Conservation (phyloP, 2,888 invertebrate species). For the Pegoplata infirma region DNA sequence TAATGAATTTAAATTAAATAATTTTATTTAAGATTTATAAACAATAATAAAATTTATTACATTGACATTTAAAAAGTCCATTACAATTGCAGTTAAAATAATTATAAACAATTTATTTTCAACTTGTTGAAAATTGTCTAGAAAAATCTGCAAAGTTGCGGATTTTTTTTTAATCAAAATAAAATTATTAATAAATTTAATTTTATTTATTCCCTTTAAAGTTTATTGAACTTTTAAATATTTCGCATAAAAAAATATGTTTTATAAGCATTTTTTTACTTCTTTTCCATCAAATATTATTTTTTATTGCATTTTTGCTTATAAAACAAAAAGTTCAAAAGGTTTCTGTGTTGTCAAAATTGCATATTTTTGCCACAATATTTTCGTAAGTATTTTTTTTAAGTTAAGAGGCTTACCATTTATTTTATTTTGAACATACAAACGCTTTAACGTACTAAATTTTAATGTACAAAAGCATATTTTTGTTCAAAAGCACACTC, state of each 20-base stretch:
- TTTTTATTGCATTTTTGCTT: constrained; percentile 2
- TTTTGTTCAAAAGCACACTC: constrained; percentile 1
- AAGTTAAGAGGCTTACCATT: not conserved
- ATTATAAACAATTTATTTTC: constrained; percentile 18
- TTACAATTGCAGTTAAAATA: constrained; percentile 20
- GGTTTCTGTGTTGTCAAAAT: constrained; percentile 35
- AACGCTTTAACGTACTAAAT: not conserved
- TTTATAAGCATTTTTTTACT: not conserved
- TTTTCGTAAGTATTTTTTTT: not conserved
- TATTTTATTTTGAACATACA: not conserved
- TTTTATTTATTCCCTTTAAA: constrained; percentile 18
- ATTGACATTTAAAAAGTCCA: constrained; percentile 43
- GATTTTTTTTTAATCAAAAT: not conserved
- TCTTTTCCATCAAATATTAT: constrained; percentile 17
- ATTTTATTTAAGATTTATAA: not conserved
- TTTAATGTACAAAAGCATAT: not conserved
- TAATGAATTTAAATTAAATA: not conserved
- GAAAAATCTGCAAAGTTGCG: not conserved
- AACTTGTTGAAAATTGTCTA: constrained; percentile 1
- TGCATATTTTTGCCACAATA: not conserved
- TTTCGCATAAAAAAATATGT: not conserved
- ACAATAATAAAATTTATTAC: constrained; percentile 36
- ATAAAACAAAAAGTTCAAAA: constrained; percentile 37
- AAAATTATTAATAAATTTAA: not conserved
- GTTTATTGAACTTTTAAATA: constrained; percentile 19